phyloP scores from a whole-genome alignment of 2,888 invertebrate species.

The Archips crataeganus region DNA sequence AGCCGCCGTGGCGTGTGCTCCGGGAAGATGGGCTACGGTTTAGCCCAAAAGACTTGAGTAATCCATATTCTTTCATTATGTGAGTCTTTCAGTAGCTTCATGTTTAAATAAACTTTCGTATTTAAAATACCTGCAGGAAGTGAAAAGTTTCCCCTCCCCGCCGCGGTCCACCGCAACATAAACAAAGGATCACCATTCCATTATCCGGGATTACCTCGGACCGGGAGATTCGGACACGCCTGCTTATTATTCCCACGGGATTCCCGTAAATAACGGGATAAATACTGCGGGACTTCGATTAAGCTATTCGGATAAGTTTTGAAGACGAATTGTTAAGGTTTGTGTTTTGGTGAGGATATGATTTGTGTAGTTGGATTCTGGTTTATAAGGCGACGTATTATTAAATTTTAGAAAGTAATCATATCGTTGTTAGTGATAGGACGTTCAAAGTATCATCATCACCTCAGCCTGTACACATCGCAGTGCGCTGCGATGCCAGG shows the following conservation, averaged over 20 bases:
- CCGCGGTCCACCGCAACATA: constrained; percentile 41
- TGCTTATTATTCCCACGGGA: constrained; percentile 36
- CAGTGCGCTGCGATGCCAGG: too few species aligned
- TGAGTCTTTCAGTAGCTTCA: too few species aligned
- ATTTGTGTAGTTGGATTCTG: neutral
- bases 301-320: constrained; percentile 4
- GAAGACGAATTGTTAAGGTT: neutral
- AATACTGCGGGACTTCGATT: constrained; percentile 33
- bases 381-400: too few species aligned
- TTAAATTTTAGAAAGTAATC: neutral
- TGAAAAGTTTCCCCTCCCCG: constrained; percentile 19
- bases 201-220: constrained; percentile 50
- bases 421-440: too few species aligned
- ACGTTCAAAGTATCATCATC: too few species aligned
- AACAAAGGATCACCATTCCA: constrained; percentile 53
- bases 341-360: neutral
- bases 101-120: too few species aligned
- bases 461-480: too few species aligned
- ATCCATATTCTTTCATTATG: too few species aligned
- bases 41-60: too few species aligned
- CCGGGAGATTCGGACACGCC: constrained; percentile 38
- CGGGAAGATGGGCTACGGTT: too few species aligned
- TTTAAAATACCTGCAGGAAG: neutral
- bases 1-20: too few species aligned
- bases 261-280: constrained; percentile 24